Conservation (phyloP, 2,113 vertebrate genomes). For the Elanoides forficatus region DNA sequence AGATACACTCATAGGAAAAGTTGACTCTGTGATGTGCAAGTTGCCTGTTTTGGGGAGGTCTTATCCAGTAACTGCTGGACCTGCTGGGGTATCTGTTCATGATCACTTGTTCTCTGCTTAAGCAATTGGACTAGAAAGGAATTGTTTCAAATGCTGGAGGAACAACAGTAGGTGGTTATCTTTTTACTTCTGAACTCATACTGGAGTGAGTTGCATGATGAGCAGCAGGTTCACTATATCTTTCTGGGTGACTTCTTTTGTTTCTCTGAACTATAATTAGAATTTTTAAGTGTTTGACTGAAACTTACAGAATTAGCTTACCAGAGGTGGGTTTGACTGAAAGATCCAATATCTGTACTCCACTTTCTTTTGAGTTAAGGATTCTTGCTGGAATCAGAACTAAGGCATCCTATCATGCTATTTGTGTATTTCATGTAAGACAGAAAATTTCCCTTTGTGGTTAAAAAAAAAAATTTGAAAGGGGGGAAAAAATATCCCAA, state of each 20-base stretch:
- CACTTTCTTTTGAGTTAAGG: not conserved
- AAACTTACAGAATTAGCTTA: not conserved
- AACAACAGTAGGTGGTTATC: not conserved
- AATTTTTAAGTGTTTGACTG: not conserved
- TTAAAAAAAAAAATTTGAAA: not conserved
- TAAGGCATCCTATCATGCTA: not conserved
- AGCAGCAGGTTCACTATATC: not conserved
- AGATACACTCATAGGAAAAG: not conserved
- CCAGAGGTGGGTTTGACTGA: not conserved
- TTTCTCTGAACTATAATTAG: not conserved
- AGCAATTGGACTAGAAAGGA: not conserved
- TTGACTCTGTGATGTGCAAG: not conserved
- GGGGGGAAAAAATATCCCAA: rapidly evolving
- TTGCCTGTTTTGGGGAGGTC: not conserved
- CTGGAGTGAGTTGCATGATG: not conserved
- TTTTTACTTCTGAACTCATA: not conserved
- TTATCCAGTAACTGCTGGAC: not conserved
- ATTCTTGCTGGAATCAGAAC: not conserved
- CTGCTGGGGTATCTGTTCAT: not conserved
- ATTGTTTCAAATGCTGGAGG: not conserved
- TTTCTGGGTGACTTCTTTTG: not conserved
- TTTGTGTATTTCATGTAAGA: not conserved
- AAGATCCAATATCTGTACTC: not conserved
- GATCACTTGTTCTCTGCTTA: not conserved
- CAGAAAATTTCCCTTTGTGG: not conserved